A percentile compares a stretch with the other conserved stretches of the same genome.
Evolutionary conservation across 2,797 vertebrate species (phyloP).

Genomic region (Crocidura indochinensis): DNA sequence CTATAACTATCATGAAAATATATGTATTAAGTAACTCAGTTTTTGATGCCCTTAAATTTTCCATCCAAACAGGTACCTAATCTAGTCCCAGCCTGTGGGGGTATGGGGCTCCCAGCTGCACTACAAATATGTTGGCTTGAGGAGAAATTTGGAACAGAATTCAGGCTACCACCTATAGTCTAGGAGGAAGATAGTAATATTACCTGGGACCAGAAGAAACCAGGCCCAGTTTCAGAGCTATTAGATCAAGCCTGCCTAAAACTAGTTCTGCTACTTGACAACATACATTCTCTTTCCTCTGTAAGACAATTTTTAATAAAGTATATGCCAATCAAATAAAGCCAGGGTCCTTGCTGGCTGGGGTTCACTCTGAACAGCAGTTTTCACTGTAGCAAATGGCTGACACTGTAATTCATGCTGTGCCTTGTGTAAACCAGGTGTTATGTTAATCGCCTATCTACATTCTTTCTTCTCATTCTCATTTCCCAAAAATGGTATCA

Average conservation of each 20-base stretch:
- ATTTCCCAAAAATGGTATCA: no score
- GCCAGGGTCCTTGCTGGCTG: background rate
- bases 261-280: background rate
- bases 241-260: conserved; percentile 11
- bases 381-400: background rate
- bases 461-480: background rate
- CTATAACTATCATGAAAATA: background rate
- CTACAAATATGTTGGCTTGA: background rate
- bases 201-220: background rate
- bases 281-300: conserved; percentile 11
- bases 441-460: background rate
- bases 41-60: no score
- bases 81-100: background rate
- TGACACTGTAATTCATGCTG: background rate
- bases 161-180: background rate
- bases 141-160: background rate
- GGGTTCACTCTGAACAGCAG: background rate
- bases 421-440: background rate
- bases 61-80: background rate
- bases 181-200: background rate
- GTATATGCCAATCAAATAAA: background rate
- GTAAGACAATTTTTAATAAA: background rate
- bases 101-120: background rate
- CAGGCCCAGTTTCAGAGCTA: background rate
- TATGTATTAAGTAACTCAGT: no score